Evolutionary conservation across 1,140 invertebrate species (phyloP).

Genomic region (Procambarus clarkii): DNA sequence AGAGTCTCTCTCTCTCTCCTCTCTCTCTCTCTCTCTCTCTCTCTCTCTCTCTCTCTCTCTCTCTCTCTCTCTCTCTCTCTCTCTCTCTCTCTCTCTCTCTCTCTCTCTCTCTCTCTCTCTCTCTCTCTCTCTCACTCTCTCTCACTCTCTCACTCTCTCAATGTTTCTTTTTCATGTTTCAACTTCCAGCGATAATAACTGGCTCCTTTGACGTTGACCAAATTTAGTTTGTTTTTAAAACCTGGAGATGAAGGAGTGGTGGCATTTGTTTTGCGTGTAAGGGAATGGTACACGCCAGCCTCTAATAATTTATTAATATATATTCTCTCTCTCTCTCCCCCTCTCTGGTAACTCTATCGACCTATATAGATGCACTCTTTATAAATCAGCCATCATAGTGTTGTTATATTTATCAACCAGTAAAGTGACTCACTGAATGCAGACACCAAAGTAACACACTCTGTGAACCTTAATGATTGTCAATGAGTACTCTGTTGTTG

Average conservation of each 20-base stretch:
- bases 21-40: constrained; percentile 32
- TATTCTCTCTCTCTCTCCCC: not conserved
- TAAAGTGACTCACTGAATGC: no score
- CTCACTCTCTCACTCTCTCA: not conserved
- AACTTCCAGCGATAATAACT: constrained; percentile 1
- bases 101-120: not conserved
- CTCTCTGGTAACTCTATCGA: not conserved
- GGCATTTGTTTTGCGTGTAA: not conserved
- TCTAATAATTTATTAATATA: not conserved
- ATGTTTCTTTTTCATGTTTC: not conserved
- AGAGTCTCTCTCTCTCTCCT: no score
- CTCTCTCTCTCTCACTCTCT: not conserved
- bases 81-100: not conserved
- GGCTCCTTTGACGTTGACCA: not conserved
- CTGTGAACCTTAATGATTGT: no score
- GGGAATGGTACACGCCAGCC: not conserved
- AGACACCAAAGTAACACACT: no score
- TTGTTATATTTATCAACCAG: no score
- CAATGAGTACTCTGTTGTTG: no score
- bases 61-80: constrained; percentile 7
- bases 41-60: constrained; percentile 28
- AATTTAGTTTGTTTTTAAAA: constrained; percentile 39
- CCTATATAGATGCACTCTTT: no score
- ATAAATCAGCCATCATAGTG: no score
- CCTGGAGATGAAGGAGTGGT: no score